These are phyloP conservation scores for Ochropacha duplaris DNA, from an alignment of 2,888 invertebrate species.

Conservation along the genomic window DNA sequence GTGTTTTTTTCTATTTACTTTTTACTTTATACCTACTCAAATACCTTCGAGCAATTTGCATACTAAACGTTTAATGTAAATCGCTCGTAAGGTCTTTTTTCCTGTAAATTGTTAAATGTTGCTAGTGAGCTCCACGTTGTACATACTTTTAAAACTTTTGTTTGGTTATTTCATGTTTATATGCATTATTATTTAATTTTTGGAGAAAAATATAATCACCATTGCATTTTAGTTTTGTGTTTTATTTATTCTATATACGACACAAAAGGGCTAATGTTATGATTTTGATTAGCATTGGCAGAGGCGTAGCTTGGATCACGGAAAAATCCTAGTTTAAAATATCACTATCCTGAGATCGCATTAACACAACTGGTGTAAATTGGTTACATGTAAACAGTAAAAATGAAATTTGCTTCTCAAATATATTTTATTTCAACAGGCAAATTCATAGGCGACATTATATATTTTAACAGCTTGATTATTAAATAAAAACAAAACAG, in stretches of 20 bases:
- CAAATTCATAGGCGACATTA: conserved; percentile 24
- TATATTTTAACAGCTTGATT: conserved; percentile 25
- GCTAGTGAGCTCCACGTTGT: conserved; percentile 53
- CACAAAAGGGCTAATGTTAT: too few species aligned
- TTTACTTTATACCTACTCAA: not conserved
- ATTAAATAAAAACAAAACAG: not conserved
- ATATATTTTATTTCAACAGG: conserved; percentile 43
- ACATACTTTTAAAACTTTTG: conserved; percentile 66
- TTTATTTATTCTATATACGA: conserved; percentile 38
- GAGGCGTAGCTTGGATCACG: too few species aligned
- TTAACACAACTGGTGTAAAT: too few species aligned
- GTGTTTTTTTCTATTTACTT: not conserved
- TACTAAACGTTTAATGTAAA: not conserved
- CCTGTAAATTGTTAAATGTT: conserved; percentile 22
- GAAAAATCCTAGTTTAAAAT: too few species aligned
- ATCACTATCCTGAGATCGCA: too few species aligned
- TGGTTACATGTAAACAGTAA: not conserved
- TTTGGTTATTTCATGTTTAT: conserved; percentile 71
- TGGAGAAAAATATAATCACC: conserved; percentile 77
- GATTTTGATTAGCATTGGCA: too few species aligned
- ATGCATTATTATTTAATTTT: conserved; percentile 74
- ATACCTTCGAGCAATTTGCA: not conserved
- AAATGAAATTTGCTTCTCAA: conserved; percentile 8
- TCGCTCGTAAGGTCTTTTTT: not conserved
- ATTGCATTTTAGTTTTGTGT: conserved; percentile 69